Evolutionary conservation across 1,140 invertebrate species (phyloP).

Genomic region (Tetranychus cinnabarinus): DNA sequence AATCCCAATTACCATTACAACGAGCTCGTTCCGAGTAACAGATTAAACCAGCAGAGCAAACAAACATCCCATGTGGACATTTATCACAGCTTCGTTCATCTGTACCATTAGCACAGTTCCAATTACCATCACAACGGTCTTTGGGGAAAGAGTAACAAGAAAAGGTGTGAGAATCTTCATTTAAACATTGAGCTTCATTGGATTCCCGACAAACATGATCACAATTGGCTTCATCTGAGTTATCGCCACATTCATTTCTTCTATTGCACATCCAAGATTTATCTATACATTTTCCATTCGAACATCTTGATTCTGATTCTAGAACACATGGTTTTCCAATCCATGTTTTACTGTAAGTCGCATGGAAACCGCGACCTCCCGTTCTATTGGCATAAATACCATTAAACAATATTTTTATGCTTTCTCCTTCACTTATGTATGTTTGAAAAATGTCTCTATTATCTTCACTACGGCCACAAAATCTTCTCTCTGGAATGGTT

Average conservation of each 20-base stretch:
- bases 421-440: not conserved
- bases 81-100: slow-evolving; percentile 11
- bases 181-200: slow-evolving; percentile 9
- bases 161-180: slow-evolving; percentile 3
- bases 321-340: not conserved
- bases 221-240: slow-evolving; percentile 9
- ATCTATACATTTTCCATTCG: slow-evolving; percentile 7
- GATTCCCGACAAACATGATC: not conserved
- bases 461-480: not conserved
- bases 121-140: slow-evolving; percentile 9
- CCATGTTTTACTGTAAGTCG: not conserved
- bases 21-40: slow-evolving; percentile 46
- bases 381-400: not conserved
- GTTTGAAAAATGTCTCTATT: not conserved
- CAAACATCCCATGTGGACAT: slow-evolving; percentile 38
- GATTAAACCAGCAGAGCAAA: slow-evolving; percentile 42
- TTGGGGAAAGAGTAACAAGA: slow-evolving; percentile 3
- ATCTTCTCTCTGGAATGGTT: not conserved
- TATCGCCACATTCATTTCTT: slow-evolving; percentile 7
- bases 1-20: slow-evolving; percentile 64
- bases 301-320: slow-evolving; percentile 1
- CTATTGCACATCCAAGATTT: slow-evolving; percentile 7
- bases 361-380: not conserved
- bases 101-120: slow-evolving; percentile 12
- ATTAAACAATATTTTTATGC: not conserved